Conservation (phyloP, 2,888 invertebrate genomes). For the Entomobrya multifasciata region DNA sequence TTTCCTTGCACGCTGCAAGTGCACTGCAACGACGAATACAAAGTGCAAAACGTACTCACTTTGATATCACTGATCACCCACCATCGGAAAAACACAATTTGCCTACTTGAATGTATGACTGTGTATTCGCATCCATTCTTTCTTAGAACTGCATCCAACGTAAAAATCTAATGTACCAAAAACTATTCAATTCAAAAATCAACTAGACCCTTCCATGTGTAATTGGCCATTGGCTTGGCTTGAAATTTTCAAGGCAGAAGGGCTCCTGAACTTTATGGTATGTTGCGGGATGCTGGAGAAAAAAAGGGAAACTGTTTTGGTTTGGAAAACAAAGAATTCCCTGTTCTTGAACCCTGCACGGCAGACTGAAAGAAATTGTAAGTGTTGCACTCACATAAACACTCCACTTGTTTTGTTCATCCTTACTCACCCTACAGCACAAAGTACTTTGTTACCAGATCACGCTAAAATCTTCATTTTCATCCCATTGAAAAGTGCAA, state of each 20-base stretch:
- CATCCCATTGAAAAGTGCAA: conserved; percentile 17
- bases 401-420: too few species aligned
- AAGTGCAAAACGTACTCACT: not conserved
- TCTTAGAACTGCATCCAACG: not conserved
- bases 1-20: not conserved
- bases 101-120: not conserved
- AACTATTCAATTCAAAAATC: not conserved
- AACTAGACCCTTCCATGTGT: not conserved
- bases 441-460: not conserved
- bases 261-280: conserved; percentile 43
- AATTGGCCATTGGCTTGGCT: conserved; percentile 22
- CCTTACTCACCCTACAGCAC: too few species aligned
- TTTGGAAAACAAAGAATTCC: not conserved
- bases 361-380: not conserved
- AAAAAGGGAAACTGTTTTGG: not conserved
- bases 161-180: not conserved
- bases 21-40: not conserved
- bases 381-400: not conserved
- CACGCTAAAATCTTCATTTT: too few species aligned
- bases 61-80: not conserved
- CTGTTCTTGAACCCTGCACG: conserved; percentile 40
- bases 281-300: not conserved
- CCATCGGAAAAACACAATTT: not conserved
- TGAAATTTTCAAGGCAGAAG: conserved; percentile 5
- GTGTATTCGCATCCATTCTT: not conserved